Base-by-base conservation (phyloP, 2,113 vertebrate species). In the Columbina picui region DNA sequence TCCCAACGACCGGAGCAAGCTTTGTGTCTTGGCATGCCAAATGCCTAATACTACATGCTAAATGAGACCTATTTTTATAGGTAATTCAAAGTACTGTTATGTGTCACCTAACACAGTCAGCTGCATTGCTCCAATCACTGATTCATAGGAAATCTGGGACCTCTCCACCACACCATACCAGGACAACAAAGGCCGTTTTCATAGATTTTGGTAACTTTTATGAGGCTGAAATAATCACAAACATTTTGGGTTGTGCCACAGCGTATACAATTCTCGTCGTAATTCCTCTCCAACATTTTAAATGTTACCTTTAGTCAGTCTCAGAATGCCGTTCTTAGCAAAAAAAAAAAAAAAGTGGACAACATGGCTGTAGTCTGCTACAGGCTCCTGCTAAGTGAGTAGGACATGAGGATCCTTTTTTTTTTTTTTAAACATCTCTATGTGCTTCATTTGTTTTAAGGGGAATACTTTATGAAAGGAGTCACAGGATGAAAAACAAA, bases 51-150 rank as follows among this genome's bases (percentile, higher is more conserved):
- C 83, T 67, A 22, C 74, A 69, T 55, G 76, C 64, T 95, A 95
- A 95, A 85, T 43, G 30, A 83, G 25, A 93, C 60, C 36, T 79
- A 34, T 50, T 87, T 96, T 98, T 75, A 95, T 56, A 90, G 65
- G 78, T 93, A 71, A 70, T 95, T 96, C 94, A 85, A 94, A 96
- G 96, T 57, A 93, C 96, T 98, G 98, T 84, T 94, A 63, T 89
- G 94, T 96, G 95, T 98, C 98, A 97, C 91, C 94, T 97, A 92
- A 97, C 98, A 98, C 93, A 59, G 83, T 84, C 56, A 22, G 87
- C 93, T 84, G 63, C 77, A 87, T 90, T 91, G 70, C 73, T 93
- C 50, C 65, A 71, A 67, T 89, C 92, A 53, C 81, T 92, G 8
- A 77, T 92, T 95, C 94, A 50, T 55, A 94, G 93, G 94, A 96